Percentiles rank a stretch among this genome's conserved stretches.
Conservation (phyloP, 2,888 invertebrate genomes). For the Eupithecia tripunctaria region DNA sequence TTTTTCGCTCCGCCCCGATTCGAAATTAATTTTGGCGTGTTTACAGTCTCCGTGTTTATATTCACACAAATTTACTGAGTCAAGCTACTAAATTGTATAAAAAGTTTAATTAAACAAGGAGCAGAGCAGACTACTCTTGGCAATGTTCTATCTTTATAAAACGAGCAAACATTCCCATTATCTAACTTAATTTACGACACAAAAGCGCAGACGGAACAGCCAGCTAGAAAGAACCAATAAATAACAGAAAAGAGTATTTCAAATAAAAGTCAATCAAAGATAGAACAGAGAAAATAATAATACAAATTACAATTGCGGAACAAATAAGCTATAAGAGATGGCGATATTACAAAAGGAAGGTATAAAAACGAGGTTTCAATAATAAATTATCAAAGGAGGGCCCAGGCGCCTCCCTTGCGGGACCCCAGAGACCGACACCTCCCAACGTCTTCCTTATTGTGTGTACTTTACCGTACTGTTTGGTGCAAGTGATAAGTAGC, state of each 20-base stretch:
- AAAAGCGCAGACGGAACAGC: background rate
- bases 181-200: constrained; percentile 11
- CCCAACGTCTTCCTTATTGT: constrained; percentile 71
- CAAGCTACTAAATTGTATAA: constrained; percentile 50
- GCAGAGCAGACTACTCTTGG: constrained; percentile 33
- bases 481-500: constrained; percentile 39
- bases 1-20: constrained; percentile 61
- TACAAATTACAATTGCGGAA: constrained; percentile 44
- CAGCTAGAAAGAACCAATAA: constrained; percentile 5
- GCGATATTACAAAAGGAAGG: constrained; percentile 46
- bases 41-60: constrained; percentile 43
- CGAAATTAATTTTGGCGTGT: constrained; percentile 68
- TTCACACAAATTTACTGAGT: constrained; percentile 46
- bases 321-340: constrained; percentile 44
- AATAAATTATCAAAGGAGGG: constrained; percentile 48
- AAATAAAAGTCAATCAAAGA: constrained; percentile 41
- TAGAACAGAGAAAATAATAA: constrained; percentile 39
- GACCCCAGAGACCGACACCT: constrained; percentile 68
- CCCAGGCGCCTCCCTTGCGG: constrained; percentile 47
- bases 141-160: constrained; percentile 32
- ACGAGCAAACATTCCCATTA: constrained; percentile 31
- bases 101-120: constrained; percentile 53
- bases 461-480: constrained; percentile 62
- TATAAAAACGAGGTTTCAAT: constrained; percentile 49
- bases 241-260: constrained; percentile 24